These are phyloP conservation scores for Tetranychus truncatus DNA, from an alignment of 2,888 invertebrate genomes.

Conservation along the genomic window DNA sequence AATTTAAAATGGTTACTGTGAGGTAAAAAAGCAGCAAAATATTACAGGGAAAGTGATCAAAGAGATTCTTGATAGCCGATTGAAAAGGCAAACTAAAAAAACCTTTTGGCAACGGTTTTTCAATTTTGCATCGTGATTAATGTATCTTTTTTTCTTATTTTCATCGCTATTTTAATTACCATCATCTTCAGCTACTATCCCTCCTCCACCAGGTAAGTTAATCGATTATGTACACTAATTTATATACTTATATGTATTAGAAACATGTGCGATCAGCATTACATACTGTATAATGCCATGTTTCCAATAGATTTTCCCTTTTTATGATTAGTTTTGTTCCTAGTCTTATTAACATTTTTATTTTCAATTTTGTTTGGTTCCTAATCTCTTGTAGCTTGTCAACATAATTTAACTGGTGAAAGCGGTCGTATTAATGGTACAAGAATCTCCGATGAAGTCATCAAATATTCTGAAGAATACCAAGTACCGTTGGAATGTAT, in stretches of 20 bases:
- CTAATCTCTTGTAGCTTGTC: background rate
- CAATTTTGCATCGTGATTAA: background rate
- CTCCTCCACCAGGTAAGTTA: conserved; percentile 8
- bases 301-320: background rate
- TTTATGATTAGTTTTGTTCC: background rate
- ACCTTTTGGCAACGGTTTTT: too few species aligned
- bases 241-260: background rate
- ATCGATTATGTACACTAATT: background rate
- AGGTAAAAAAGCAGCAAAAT: too few species aligned
- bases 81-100: too few species aligned
- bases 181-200: background rate
- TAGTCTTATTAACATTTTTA: background rate
- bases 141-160: background rate
- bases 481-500: conserved; percentile 50
- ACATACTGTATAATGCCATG: background rate
- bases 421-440: conserved; percentile 2
- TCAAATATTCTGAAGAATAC: conserved; percentile 39
- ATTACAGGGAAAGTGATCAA: too few species aligned
- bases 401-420: conserved; percentile 4
- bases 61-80: too few species aligned
- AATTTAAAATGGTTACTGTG: too few species aligned
- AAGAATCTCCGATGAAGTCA: background rate
- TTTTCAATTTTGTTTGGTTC: background rate
- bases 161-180: background rate
- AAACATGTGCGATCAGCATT: too few species aligned